These are phyloP conservation scores for Gymnosoma rotundatum DNA, from an alignment of 2,888 invertebrate genomes.

Conservation along the genomic window DNA sequence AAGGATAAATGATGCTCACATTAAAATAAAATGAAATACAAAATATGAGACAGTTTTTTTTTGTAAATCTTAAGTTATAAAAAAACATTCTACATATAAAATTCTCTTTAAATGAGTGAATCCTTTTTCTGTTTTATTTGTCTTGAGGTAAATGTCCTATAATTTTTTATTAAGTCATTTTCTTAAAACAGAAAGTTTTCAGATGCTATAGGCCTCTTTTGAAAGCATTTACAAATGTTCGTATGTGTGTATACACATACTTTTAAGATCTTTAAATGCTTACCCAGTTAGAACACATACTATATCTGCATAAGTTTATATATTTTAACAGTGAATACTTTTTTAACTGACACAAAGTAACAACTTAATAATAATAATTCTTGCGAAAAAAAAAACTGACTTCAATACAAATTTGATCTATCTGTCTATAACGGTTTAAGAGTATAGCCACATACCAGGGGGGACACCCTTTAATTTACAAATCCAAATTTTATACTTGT, in stretches of 20 bases:
- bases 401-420: no score
- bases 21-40: slow-evolving; percentile 35
- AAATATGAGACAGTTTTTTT: slow-evolving; percentile 28
- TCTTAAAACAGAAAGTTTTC: not conserved
- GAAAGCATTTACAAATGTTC: not conserved
- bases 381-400: no score
- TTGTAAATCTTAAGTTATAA: not conserved
- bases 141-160: slow-evolving; percentile 67
- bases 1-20: slow-evolving; percentile 50
- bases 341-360: no score
- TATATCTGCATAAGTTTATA: no score
- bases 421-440: no score
- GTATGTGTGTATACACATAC: not conserved
- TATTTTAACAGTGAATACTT: no score
- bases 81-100: slow-evolving; percentile 19
- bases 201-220: slow-evolving; percentile 31
- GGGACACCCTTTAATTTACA: no score
- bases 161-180: slow-evolving; percentile 68
- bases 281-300: no score
- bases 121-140: slow-evolving; percentile 27
- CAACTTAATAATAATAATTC: no score
- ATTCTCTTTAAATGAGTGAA: slow-evolving; percentile 49
- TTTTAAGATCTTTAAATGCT: no score
- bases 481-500: no score
- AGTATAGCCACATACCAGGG: no score